phyloP scores from a whole-genome alignment of 1,140 invertebrate species.

The Platorchestia sp. region DNA sequence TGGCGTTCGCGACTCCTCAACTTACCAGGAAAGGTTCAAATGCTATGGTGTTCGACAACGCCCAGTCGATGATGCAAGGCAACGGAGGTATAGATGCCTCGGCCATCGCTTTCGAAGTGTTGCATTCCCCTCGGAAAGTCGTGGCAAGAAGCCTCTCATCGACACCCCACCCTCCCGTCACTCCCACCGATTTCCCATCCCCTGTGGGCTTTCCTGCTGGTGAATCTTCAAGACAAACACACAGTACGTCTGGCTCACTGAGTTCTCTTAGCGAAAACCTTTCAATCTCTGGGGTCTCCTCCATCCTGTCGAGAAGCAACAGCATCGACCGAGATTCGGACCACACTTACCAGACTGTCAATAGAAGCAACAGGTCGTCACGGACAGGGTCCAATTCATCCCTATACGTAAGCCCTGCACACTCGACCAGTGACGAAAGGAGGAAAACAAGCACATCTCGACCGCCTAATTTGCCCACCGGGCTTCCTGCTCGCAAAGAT shows the following conservation, averaged over 20 bases:
- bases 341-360: slow-evolving; percentile 25
- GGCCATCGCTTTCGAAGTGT: background rate
- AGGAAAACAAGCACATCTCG: slow-evolving; percentile 6
- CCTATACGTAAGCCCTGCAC: background rate
- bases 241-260: background rate
- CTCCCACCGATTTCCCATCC: background rate
- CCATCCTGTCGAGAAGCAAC: background rate
- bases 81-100: background rate
- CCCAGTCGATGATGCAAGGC: background rate
- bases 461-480: slow-evolving; percentile 24
- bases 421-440: background rate
- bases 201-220: background rate
- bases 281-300: background rate
- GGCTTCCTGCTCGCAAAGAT: background rate
- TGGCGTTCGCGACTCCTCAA: background rate
- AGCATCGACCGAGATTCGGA: slow-evolving; percentile 3
- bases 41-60: background rate
- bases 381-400: background rate
- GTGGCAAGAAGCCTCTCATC: background rate
- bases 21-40: background rate
- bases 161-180: background rate
- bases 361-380: slow-evolving; percentile 39
- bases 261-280: background rate
- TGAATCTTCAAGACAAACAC: background rate
- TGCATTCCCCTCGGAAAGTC: background rate